Conservation (phyloP, 2,888 invertebrate genomes). For the Limnephilus rhombicus region DNA sequence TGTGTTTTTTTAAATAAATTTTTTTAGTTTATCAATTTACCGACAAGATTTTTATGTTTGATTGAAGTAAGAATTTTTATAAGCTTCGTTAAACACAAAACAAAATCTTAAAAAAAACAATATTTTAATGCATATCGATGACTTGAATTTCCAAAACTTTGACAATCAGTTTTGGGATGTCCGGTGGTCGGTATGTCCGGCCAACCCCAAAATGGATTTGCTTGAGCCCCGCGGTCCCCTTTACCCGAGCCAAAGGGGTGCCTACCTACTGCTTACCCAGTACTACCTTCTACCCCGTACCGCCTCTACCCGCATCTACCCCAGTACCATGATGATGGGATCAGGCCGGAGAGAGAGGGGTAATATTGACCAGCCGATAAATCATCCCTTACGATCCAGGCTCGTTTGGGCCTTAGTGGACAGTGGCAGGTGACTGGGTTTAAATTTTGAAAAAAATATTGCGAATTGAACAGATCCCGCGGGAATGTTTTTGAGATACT, state of each 20-base stretch:
- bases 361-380: slow-evolving; percentile 50
- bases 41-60: too few relatives aligned
- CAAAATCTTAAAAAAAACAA: too few relatives aligned
- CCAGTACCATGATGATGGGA: background rate
- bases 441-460: background rate
- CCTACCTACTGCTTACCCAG: background rate
- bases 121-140: background rate
- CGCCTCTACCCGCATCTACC: background rate
- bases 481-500: background rate
- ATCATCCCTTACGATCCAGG: slow-evolving; percentile 58
- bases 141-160: background rate
- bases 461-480: background rate
- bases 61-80: too few relatives aligned
- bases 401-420: slow-evolving; percentile 41
- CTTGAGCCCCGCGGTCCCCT: slow-evolving; percentile 34
- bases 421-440: slow-evolving; percentile 22
- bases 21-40: too few relatives aligned
- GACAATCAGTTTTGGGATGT: background rate
- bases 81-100: too few relatives aligned
- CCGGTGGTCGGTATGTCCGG: slow-evolving; percentile 51
- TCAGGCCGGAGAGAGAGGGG: background rate
- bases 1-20: too few relatives aligned
- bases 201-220: slow-evolving; percentile 64
- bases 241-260: slow-evolving; percentile 14
- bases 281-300: background rate